phyloP scores from a whole-genome alignment of 1,140 invertebrate species.

The Stegodyphus mimosarum region DNA sequence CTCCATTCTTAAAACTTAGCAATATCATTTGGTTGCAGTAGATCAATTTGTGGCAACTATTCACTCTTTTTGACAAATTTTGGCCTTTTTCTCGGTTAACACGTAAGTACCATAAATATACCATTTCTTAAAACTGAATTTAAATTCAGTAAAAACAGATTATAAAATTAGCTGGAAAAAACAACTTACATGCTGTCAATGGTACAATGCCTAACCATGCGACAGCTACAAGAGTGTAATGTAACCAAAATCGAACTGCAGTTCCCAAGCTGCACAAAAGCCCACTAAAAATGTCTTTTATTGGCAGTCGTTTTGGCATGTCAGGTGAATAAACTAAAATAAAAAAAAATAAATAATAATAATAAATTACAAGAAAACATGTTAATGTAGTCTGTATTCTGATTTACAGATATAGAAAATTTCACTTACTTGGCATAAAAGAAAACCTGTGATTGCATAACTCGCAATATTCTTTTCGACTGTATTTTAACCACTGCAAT shows the following conservation, averaged over 20 bases:
- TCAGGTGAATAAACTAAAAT: constrained; percentile 91
- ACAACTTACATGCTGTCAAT: constrained; percentile 86
- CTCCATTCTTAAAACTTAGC: too few species aligned
- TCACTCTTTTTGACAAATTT: too few species aligned
- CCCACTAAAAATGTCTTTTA: constrained; percentile 89
- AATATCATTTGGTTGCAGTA: too few species aligned
- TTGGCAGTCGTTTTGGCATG: constrained; percentile 95
- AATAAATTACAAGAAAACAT: neutral
- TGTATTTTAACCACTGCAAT: constrained; percentile 82
- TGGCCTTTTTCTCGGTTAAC: too few species aligned
- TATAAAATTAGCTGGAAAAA: constrained; percentile 16
- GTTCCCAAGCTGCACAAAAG: constrained; percentile 88
- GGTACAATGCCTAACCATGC: constrained; percentile 99
- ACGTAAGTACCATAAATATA: too few species aligned
- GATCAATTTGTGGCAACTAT: too few species aligned
- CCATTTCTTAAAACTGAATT: neutral
- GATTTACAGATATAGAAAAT: constrained; percentile 8
- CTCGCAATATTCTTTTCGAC: constrained; percentile 98
- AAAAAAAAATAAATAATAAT: constrained; percentile 58
- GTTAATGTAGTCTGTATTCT: neutral
- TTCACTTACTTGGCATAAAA: constrained; percentile 87
- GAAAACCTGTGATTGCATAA: constrained; percentile 97
- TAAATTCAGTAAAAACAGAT: neutral
- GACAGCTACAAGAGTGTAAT: constrained; percentile 93
- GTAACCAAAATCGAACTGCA: constrained; percentile 94